Evolutionary conservation across 2,797 vertebrate genomes (phyloP), one percentile per base, ranked within the genome.

Genomic region (Hirundo rustica): DNA sequence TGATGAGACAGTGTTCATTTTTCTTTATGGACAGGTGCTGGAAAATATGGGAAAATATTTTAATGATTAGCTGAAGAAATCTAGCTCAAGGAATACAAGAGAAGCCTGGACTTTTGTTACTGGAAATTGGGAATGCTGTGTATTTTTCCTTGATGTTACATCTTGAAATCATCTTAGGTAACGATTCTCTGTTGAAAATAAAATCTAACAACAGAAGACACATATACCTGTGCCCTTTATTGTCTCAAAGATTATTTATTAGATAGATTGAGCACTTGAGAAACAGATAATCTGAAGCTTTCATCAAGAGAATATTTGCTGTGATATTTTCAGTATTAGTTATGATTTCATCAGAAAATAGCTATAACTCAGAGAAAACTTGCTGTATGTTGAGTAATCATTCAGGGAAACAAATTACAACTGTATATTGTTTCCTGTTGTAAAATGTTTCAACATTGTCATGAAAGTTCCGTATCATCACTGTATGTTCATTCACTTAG

Each of bases 371-470:
- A 78, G 45, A 67, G 58, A 58, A 91, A 85, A 87, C 77, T 81
- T 93, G n/a, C 75, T 91, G 61, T 92, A 54, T 92, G 70, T 89
- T 79, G 92, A 76, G 38, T 92, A 32, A 58, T 88, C 67, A 47
- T 77, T 97, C 55, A 89, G 42, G 38, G 47, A 87, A 73, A 26
- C 48, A 75, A 93, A 53, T 58, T 61, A 13, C 48, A 77, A 71
- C 44, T 73, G 14, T 73, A 68, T 91, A 88, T 96, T 86, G 7
- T 91, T 70, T 90, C 32, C 58, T 50, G 38, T 62, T 93, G 42
- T 89, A 84, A 90, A 89, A 85, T 45, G 32, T 79, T 96, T 96
- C 55, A 89, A 78, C 38, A 61, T 85, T 95, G 96, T 94, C 88
- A 86, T 95, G 94, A 90, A 89, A 94, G 86, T 92, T 95, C 92